Percentiles rank a stretch among this genome's conserved stretches.
Conservation (phyloP, 2,797 vertebrate genomes). For the Sebastes umbrosus region DNA sequence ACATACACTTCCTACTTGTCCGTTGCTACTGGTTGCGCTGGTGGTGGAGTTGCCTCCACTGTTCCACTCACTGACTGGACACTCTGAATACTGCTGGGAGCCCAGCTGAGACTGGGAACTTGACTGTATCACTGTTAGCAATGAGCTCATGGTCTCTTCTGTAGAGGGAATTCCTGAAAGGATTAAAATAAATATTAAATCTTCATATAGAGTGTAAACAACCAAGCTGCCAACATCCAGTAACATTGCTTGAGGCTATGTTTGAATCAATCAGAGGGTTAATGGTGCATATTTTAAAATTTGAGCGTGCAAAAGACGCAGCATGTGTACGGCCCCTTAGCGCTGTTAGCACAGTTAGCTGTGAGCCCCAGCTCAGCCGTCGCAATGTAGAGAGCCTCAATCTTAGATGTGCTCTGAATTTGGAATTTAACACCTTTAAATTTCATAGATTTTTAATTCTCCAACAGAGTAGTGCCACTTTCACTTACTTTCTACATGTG, state of each 20-base stretch:
- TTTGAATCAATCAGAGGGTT: background rate
- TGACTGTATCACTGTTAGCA: constrained; percentile 85
- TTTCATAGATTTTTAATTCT: background rate
- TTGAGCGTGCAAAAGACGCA: too few relatives aligned
- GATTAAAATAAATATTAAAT: background rate
- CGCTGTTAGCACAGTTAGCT: too few relatives aligned
- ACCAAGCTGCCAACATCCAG: background rate
- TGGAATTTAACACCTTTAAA: background rate
- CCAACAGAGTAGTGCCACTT: background rate
- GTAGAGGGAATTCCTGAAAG: constrained; percentile 84
- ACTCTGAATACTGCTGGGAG: constrained; percentile 86
- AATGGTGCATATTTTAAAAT: background rate
- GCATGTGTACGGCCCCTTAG: too few relatives aligned
- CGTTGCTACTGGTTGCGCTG: constrained; percentile 80
- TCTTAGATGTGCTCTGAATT: background rate
- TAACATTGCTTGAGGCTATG: background rate
- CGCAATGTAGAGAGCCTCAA: background rate
- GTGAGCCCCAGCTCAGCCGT: background rate
- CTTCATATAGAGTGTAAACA: background rate
- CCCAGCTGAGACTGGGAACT: constrained; percentile 81
- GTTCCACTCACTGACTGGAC: constrained; percentile 87
- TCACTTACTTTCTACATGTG: constrained; percentile 91
- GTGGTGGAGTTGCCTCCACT: constrained; percentile 79
- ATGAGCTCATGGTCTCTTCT: constrained; percentile 85
- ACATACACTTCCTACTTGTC: constrained; percentile 88